Evolutionary conservation across 1,140 invertebrate genomes (phyloP).

Genomic region (Steinernema khuongi): DNA sequence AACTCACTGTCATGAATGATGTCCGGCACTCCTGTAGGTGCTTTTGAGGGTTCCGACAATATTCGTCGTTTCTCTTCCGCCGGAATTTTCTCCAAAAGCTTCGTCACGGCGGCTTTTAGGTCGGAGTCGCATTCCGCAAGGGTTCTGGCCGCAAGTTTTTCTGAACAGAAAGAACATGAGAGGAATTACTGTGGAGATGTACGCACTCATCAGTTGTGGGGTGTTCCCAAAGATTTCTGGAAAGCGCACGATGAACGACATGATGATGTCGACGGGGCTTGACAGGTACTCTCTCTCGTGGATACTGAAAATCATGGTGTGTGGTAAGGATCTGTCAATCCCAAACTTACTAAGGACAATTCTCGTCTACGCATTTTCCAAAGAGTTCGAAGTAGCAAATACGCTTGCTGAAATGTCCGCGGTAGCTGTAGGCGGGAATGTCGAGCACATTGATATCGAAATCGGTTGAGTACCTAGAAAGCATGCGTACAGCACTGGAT

Average conservation of each 20-base stretch:
- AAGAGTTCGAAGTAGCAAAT: not conserved
- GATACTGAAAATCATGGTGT: not conserved
- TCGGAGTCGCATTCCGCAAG: not conserved
- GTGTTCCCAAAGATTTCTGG: too few species aligned
- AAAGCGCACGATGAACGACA: too few species aligned
- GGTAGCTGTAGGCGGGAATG: not conserved
- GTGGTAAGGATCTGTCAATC: too few species aligned
- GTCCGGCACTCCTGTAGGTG: too few species aligned
- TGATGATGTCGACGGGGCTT: too few species aligned
- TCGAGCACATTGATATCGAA: not conserved
- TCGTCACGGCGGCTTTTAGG: not conserved
- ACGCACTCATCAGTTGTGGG: too few species aligned
- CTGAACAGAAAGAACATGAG: too few species aligned
- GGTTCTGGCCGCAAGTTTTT: not conserved
- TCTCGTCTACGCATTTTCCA: not conserved
- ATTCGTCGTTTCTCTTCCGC: too few species aligned
- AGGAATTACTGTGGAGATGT: not conserved
- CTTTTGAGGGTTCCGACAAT: too few species aligned
- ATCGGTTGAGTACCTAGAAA: not conserved
- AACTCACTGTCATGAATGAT: too few species aligned
- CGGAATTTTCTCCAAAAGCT: not conserved
- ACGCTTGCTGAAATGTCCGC: not conserved
- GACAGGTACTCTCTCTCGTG: too few species aligned
- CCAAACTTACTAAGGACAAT: not conserved
- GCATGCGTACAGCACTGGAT: not conserved